Evolutionary conservation across 2,888 invertebrate species (phyloP).

Genomic region (Chrysotoxum bicinctum): DNA sequence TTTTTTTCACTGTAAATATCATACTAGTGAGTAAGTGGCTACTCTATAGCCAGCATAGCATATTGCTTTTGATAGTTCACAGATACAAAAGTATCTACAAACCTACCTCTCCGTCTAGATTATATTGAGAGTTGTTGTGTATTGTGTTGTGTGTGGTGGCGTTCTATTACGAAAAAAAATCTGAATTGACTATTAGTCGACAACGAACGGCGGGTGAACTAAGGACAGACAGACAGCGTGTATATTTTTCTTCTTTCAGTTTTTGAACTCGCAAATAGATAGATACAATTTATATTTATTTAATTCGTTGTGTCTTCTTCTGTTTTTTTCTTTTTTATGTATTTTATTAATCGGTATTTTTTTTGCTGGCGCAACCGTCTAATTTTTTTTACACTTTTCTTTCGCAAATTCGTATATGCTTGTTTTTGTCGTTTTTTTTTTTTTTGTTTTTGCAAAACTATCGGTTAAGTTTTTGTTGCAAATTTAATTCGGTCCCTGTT

Average conservation of each 20-base stretch:
- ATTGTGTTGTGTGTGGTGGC: conserved; percentile 34
- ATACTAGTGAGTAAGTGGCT: conserved; percentile 64
- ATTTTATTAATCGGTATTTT: conserved; percentile 45
- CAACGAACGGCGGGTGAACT: conserved; percentile 55
- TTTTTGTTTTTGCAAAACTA: conserved; percentile 1
- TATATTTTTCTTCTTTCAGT: conserved; percentile 37
- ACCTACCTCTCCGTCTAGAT: conserved; percentile 27
- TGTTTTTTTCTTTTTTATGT: conserved; percentile 5
- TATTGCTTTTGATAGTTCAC: conserved; percentile 28
- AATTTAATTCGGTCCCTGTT: conserved; percentile 33
- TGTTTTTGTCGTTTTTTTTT: conserved; percentile 21
- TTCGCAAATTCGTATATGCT: conserved; percentile 35
- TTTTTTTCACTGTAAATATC: conserved; percentile 47
- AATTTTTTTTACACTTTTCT: conserved; percentile 22
- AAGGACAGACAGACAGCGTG: conserved; percentile 59
- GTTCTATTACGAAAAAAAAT: conserved; percentile 54
- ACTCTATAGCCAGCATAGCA: conserved; percentile 24
- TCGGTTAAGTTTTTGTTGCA: conserved; percentile 52
- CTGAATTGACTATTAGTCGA: conserved; percentile 67
- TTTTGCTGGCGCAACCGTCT: conserved; percentile 46
- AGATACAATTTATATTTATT: conserved; percentile 35
- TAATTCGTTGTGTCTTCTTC: not conserved
- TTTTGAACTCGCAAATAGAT: conserved; percentile 50
- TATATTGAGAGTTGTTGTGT: not conserved
- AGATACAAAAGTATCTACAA: conserved; percentile 25